Base-by-base conservation (phyloP, 2,888 invertebrate species). In the Anthophora plumipes region DNA sequence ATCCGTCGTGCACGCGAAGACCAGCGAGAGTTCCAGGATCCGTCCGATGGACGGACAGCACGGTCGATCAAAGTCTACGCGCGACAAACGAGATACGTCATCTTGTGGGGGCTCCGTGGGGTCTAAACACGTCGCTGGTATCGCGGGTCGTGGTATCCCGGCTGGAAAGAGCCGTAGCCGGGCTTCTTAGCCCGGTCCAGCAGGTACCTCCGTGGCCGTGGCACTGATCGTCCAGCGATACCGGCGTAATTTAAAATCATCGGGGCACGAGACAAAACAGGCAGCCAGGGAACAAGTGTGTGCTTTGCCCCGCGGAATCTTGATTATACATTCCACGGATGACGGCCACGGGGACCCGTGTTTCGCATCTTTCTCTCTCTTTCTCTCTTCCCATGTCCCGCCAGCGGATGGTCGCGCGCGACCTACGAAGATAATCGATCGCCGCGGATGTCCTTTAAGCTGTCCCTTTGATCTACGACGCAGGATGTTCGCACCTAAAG, bases 191-290 rank as follows among this genome's bases (percentile, higher is more conserved):
- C 82, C 86, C 86, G 87, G 87, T 88, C 85, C 86, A 71, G 86
- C 87, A 90, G 89, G 88, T 89, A 89, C 88, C 87, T 86, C 86
- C 85, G 86, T 85, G 76, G 86, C 85, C 84, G 87, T 87, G 89
- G 89, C 90, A 88, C 90, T 88, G 91, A 91, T 91, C 90, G 89
- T 77, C 86, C 88, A 76, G 86, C 88, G 91, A 91, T 91, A 91
- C 88, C 87, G 85, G 85, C 86, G 89, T 91, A 91, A 91, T 91
- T 91, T 91, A 91, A 91, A 91, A 91, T 91, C 91, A 91, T 90
- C 89, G 91, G 88, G 85, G 88, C 90, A 90, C 91, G 90, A 90
- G 90, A 90, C 91, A 91, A 91, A 91, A 91, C 90, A 89, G 89
- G 89, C 91, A 88, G 89, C 85, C 86, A 80, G 72, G 72, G 85